phyloP scores from a whole-genome alignment of 2,113 vertebrate genomes.

The Lucifuga dentata region DNA sequence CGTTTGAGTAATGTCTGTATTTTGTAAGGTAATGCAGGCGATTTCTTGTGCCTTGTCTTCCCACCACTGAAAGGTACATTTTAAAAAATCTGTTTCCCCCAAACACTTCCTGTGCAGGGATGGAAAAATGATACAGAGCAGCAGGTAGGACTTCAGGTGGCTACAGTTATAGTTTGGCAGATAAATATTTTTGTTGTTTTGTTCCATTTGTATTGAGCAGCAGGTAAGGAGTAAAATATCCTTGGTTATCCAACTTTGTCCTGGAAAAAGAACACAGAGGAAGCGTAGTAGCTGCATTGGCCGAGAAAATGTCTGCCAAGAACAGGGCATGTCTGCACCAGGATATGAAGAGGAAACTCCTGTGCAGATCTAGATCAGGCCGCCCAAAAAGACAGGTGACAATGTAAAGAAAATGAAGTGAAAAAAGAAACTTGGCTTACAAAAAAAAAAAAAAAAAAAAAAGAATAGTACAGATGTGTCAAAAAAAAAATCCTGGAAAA shows the following conservation, averaged over 20 bases:
- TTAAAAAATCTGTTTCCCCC: conserved; percentile 6
- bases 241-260: conserved; percentile 5
- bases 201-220: conserved; percentile 30
- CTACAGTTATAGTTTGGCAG: conserved; percentile 48
- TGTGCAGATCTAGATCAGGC: conserved; percentile 7
- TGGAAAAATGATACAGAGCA: conserved; percentile 44
- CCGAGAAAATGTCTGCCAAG: background rate
- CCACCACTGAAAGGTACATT: conserved; percentile 11
- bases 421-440: conserved; percentile 23
- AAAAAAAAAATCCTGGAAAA: background rate
- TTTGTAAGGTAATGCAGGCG: conserved; percentile 6
- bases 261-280: background rate
- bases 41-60: conserved; percentile 29
- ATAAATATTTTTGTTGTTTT: conserved; percentile 2
- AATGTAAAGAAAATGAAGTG: background rate
- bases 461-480: background rate
- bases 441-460: conserved; percentile 5
- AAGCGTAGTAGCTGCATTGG: background rate
- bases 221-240: conserved; percentile 5
- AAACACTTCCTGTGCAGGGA: background rate
- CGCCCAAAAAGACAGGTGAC: background rate
- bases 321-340: conserved; percentile 11
- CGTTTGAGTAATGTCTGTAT: too few relatives aligned
- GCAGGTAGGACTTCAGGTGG: conserved; percentile 29
- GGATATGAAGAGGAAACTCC: conserved; percentile 12